A percentile compares a stretch with the other conserved stretches of the same genome.
Evolutionary conservation across 2,113 vertebrate genomes (phyloP).

Genomic region (Globicephala melas): DNA sequence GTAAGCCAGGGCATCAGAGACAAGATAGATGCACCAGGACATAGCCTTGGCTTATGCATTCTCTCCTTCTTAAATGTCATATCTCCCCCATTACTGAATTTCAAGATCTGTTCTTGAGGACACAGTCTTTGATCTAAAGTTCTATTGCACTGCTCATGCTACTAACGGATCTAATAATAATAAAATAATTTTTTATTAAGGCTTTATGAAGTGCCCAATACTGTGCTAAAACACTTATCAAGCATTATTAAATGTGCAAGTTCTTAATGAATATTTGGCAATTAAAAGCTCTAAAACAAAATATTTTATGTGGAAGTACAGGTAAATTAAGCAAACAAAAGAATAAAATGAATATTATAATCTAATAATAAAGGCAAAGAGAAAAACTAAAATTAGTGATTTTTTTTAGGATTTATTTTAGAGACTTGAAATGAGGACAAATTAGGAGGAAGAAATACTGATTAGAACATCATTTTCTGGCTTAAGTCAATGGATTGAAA

Average conservation of each 20-base stretch:
- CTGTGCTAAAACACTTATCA: background rate
- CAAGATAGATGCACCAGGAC: background rate
- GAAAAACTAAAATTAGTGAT: constrained; percentile 19
- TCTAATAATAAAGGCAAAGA: background rate
- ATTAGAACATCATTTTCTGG: background rate
- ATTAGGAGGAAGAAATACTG: background rate
- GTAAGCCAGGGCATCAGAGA: background rate
- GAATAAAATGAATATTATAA: background rate
- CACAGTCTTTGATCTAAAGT: background rate
- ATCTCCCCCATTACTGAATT: background rate
- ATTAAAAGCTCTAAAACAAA: constrained; percentile 15
- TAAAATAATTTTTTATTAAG: background rate
- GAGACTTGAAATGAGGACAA: background rate
- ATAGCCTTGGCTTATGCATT: background rate
- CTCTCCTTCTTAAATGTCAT: background rate
- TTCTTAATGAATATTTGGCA: background rate
- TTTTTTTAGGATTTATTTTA: background rate
- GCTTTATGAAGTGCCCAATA: background rate
- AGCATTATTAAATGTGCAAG: background rate
- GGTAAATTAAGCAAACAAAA: background rate
- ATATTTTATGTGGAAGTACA: background rate
- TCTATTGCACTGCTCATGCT: background rate
- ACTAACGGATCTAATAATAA: background rate
- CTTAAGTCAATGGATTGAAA: background rate
- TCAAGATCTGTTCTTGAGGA: background rate